Evolutionary conservation across 2,113 vertebrate species (phyloP), one percentile per base, ranked within the genome.

Genomic region (Eonycteris spelaea): DNA sequence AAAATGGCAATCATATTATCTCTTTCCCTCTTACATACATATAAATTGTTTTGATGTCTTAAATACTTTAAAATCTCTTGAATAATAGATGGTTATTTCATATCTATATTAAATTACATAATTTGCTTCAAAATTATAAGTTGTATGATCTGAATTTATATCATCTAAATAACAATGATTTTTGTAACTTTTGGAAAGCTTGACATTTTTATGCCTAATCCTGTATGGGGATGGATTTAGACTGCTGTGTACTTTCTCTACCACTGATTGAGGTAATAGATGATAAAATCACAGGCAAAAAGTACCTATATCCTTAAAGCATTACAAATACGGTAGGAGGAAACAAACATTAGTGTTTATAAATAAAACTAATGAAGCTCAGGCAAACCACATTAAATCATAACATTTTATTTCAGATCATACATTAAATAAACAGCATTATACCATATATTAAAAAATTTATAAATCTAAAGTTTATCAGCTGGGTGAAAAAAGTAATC

Each of bases 101-200:
- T 28, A 87, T 71, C 35, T 90, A 96, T 78, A 86, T 33, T 83
- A 86, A 68, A 71, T 1, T 28, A 74, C 10, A 74, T 48, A 74
- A 70, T 86, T 86, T 82, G 43, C 79, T 91, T 91, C 35, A 92
- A 95, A 95, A 95, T 91, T 77, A 2, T 48, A 75, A 59, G 14
- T 14, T 73, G 6, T 78, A 78, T 93, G n/a, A 89, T 22, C 22
- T 88, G 14, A 61, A 61, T 95, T 95, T 86, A 61, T 82, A 88
- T 21, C 59, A 90, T 86, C 68, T 74, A 77, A 63, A 86, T 21
- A 84, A 86, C 3, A 75, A 9, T 45, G 38, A 82, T 74, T 82
- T 94, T 51, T 38, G 43, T 38, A 75, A 91, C 14, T 70, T 86
- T 77, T 88, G 75, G 48, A 86, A 53, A 83, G n/a, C 15, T 61